A percentile compares a stretch with the other conserved stretches of the same genome.
Conservation (phyloP, 2,888 invertebrate species). For the Gasteruption jaculator region DNA sequence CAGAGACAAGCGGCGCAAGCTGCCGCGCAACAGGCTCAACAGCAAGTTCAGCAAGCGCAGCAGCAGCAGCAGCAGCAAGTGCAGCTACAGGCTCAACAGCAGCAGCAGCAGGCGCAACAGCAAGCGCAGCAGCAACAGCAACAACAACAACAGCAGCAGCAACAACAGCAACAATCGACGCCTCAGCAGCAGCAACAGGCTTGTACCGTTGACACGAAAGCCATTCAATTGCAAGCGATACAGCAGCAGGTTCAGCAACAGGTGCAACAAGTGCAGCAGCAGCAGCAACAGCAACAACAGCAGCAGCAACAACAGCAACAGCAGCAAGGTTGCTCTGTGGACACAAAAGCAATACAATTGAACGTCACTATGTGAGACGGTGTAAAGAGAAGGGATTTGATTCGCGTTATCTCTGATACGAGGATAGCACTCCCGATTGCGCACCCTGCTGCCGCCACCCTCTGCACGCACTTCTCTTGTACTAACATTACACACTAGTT, state of each 20-base stretch:
- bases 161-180: slow-evolving; percentile 36
- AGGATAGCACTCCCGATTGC: slow-evolving; percentile 45
- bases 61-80: slow-evolving; percentile 40
- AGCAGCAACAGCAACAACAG: slow-evolving; percentile 42
- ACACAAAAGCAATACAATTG: slow-evolving; percentile 51
- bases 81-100: slow-evolving; percentile 49
- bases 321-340: slow-evolving; percentile 45
- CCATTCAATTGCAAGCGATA: slow-evolving; percentile 38
- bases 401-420: slow-evolving; percentile 39
- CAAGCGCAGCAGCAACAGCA: slow-evolving; percentile 39
- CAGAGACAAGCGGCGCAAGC: slow-evolving; percentile 49
- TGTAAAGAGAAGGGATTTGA: slow-evolving; percentile 39
- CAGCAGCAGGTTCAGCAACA: slow-evolving; percentile 48
- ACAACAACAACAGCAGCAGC: slow-evolving; percentile 31
- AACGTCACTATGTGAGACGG: slow-evolving; percentile 51
- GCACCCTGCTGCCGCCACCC: slow-evolving; percentile 50
- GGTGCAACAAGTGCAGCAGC: slow-evolving; percentile 41
- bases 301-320: slow-evolving; percentile 41
- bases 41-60: slow-evolving; percentile 28
- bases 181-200: slow-evolving; percentile 51
- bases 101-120: slow-evolving; percentile 40
- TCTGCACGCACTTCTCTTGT: slow-evolving; percentile 51
- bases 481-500: slow-evolving; percentile 50
- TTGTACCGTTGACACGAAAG: slow-evolving; percentile 39
- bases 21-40: slow-evolving; percentile 45